phyloP scores from a whole-genome alignment of 2,797 vertebrate genomes.

The Pachyuromys duprasi region DNA sequence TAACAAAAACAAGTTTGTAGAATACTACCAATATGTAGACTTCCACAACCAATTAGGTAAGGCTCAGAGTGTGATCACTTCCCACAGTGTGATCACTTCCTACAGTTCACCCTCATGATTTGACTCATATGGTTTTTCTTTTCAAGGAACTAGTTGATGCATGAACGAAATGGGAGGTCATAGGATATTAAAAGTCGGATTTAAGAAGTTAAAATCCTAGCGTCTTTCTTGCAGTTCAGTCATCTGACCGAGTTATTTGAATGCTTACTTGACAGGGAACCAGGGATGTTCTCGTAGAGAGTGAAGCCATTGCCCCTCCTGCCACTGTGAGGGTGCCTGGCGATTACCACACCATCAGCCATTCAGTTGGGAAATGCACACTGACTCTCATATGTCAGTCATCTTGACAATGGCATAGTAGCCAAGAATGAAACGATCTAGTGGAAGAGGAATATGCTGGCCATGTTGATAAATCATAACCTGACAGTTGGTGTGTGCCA shows the following conservation, averaged over 20 bases:
- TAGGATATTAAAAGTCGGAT: background rate
- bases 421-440: background rate
- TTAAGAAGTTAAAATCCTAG: slow-evolving; percentile 2
- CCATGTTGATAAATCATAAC: background rate
- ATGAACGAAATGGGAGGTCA: background rate
- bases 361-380: background rate
- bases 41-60: slow-evolving; percentile 96
- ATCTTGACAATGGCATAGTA: background rate
- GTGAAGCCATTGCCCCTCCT: background rate
- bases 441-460: background rate
- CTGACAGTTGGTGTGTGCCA: background rate
- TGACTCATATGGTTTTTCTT: background rate
- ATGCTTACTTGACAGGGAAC: background rate
- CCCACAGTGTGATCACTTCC: background rate
- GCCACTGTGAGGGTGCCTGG: background rate
- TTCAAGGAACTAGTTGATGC: background rate
- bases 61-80: slow-evolving; percentile 9
- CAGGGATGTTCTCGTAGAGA: background rate
- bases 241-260: background rate
- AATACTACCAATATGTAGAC: slow-evolving; percentile 95
- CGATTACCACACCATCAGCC: background rate
- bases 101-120: background rate
- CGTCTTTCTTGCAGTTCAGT: background rate
- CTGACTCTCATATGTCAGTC: background rate
- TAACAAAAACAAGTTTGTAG: slow-evolving; percentile 94